These are phyloP conservation scores for Ceratosolen fusciceps DNA, from an alignment of 1,140 invertebrate species.

Conservation along the genomic window DNA sequence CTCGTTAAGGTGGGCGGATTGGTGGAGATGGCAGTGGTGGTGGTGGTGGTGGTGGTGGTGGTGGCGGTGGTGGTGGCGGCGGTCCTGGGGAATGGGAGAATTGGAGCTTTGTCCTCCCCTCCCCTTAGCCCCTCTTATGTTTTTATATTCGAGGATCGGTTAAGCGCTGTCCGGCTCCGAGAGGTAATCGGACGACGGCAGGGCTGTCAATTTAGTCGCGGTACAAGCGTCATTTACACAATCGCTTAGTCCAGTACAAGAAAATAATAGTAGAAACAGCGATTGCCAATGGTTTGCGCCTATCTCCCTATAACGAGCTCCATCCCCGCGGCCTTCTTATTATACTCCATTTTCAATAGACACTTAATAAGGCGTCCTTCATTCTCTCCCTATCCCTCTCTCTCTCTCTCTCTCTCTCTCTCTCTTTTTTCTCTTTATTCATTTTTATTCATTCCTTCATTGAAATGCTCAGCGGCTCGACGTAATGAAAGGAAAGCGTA, in stretches of 20 bases:
- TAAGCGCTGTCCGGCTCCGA: not conserved
- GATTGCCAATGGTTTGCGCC: not conserved
- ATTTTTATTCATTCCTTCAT: not conserved
- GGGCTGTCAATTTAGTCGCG: not conserved
- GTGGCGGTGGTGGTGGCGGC: no score
- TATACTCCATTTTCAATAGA: not conserved
- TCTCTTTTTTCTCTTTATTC: no score
- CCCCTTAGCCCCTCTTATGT: no score
- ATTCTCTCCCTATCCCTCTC: no score
- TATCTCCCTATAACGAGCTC: not conserved
- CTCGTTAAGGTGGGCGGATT: not conserved
- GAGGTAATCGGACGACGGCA: slow-evolving; percentile 17
- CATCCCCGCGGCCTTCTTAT: no score
- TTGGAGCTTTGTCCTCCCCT: no score
- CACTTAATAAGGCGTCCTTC: not conserved
- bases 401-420: no score
- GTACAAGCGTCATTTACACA: not conserved
- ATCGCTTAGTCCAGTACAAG: not conserved
- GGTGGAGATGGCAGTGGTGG: no score
- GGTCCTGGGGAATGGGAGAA: no score
- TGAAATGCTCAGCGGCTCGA: not conserved
- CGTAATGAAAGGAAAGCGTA: not conserved
- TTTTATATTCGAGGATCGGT: not conserved
- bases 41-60: no score
- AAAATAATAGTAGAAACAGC: slow-evolving; percentile 5